These are phyloP conservation scores for Pyrrhia umbra DNA, from an alignment of 2,888 invertebrate genomes.

Conservation along the genomic window DNA sequence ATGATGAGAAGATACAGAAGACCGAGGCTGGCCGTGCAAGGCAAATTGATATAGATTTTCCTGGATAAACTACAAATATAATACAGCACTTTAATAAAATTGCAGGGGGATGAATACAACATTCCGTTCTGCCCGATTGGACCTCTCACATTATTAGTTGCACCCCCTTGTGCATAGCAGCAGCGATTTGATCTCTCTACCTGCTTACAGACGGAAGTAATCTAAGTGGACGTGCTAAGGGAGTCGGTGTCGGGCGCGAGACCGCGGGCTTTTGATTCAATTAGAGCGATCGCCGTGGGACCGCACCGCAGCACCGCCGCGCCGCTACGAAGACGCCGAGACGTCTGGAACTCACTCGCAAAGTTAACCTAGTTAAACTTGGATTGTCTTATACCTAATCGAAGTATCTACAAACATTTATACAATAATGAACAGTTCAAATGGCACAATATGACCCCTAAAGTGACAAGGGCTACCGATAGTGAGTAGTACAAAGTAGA, in stretches of 20 bases:
- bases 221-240: slow-evolving; percentile 85
- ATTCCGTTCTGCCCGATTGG: slow-evolving; percentile 10
- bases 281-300: slow-evolving; percentile 80
- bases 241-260: slow-evolving; percentile 76
- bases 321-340: slow-evolving; percentile 45
- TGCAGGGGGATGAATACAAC: slow-evolving; percentile 2
- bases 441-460: background rate
- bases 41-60: background rate
- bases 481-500: slow-evolving; percentile 9
- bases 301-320: slow-evolving; percentile 38
- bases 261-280: slow-evolving; percentile 82
- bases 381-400: slow-evolving; percentile 2
- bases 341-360: slow-evolving; percentile 48
- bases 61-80: background rate
- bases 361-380: slow-evolving; percentile 51
- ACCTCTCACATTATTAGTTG: slow-evolving; percentile 31
- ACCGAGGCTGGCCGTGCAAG: background rate
- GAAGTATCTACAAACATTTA: slow-evolving; percentile 4
- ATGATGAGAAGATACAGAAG: too few species aligned
- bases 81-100: background rate
- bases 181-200: slow-evolving; percentile 36
- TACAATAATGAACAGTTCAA: background rate
- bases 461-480: background rate
- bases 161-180: slow-evolving; percentile 53
- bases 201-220: slow-evolving; percentile 72